Percentiles rank a stretch among this genome's conserved stretches.
These are phyloP conservation scores for Caerostris extrusa DNA, from an alignment of 1,140 invertebrate species.

Conservation along the genomic window DNA sequence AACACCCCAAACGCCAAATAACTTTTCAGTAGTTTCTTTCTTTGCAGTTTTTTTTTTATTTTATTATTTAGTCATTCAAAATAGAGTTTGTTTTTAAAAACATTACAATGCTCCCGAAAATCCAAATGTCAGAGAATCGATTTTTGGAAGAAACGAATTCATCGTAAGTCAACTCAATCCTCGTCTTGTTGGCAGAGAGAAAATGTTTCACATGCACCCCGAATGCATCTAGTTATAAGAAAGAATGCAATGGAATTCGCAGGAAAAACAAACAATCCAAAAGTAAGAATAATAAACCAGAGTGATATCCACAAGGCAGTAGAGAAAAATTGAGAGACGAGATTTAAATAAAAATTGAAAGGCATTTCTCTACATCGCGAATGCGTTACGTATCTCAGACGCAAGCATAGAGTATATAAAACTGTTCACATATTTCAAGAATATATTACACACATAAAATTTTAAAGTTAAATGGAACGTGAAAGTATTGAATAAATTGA, in stretches of 20 bases:
- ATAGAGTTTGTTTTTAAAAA: slow-evolving; percentile 28
- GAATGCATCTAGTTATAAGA: neutral
- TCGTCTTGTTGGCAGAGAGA: neutral
- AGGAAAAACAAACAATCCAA: neutral
- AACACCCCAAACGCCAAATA: neutral
- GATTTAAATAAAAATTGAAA: slow-evolving; percentile 13
- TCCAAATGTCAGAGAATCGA: slow-evolving; percentile 19
- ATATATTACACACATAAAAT: no score
- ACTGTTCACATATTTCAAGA: no score
- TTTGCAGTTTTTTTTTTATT: neutral
- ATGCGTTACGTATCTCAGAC: no score
- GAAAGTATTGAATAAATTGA: no score
- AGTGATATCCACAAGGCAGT: neutral
- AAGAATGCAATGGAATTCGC: neutral
- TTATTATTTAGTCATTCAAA: neutral
- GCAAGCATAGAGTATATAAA: no score
- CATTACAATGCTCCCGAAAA: neutral
- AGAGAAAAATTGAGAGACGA: neutral
- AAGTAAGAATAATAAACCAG: neutral
- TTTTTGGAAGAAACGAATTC: neutral
- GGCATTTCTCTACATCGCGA: neutral
- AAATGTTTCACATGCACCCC: neutral
- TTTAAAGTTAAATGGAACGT: no score
- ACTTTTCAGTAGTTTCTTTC: neutral
- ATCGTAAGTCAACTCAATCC: neutral